Evolutionary conservation across 2,888 invertebrate genomes (phyloP).

Genomic region (Pandemis cinnamomeana): DNA sequence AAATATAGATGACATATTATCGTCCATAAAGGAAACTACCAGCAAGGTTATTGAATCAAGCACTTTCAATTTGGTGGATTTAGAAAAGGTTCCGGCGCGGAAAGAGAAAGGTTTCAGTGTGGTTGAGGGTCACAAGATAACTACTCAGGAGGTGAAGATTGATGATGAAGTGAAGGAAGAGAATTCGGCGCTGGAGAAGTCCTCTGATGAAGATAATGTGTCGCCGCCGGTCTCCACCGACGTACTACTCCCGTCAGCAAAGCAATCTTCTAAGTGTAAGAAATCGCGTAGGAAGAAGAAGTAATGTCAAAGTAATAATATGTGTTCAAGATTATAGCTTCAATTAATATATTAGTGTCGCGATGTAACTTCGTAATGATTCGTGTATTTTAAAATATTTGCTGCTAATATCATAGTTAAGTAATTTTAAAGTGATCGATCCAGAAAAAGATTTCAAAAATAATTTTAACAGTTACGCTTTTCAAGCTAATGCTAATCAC

Average conservation of each 20-base stretch:
- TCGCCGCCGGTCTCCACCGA: slow-evolving; percentile 82
- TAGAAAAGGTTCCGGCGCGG: slow-evolving; percentile 72
- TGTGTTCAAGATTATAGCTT: slow-evolving; percentile 64
- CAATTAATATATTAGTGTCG: slow-evolving; percentile 52
- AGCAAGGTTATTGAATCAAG: slow-evolving; percentile 67
- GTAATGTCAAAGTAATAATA: slow-evolving; percentile 65
- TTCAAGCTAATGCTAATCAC: slow-evolving; percentile 29
- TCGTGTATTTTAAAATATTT: slow-evolving; percentile 49
- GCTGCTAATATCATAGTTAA: slow-evolving; percentile 66
- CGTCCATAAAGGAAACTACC: slow-evolving; percentile 73
- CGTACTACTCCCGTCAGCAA: slow-evolving; percentile 66
- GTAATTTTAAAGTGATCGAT: slow-evolving; percentile 62
- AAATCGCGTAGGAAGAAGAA: slow-evolving; percentile 86
- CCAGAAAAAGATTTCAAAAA: slow-evolving; percentile 70
- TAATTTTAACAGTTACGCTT: slow-evolving; percentile 27
- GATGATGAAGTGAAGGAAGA: slow-evolving; percentile 68
- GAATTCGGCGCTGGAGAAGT: slow-evolving; percentile 77
- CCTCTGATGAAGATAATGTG: slow-evolving; percentile 84
- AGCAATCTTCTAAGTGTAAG: slow-evolving; percentile 79
- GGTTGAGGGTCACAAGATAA: slow-evolving; percentile 74
- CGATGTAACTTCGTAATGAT: slow-evolving; percentile 46
- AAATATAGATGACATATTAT: slow-evolving; percentile 76
- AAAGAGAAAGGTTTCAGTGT: slow-evolving; percentile 75
- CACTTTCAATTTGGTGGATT: slow-evolving; percentile 74
- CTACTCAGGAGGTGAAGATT: slow-evolving; percentile 69